phyloP scores from a whole-genome alignment of 2,888 invertebrate species.

The Megamerina dolium region DNA sequence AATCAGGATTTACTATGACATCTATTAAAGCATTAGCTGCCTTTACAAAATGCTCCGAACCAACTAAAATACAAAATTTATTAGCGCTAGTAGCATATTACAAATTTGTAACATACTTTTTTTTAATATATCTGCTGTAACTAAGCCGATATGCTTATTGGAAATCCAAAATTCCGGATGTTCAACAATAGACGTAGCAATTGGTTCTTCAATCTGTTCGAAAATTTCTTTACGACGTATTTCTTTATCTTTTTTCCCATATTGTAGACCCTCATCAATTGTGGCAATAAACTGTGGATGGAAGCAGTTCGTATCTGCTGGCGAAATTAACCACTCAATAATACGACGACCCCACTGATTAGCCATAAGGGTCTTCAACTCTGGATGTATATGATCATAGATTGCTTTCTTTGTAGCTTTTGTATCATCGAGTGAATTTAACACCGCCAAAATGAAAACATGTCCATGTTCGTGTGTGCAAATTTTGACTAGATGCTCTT shows the following conservation, averaged over 20 bases:
- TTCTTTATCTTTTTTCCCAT: slow-evolving; percentile 67
- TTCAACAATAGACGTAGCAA: slow-evolving; percentile 55
- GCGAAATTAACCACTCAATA: slow-evolving; percentile 79
- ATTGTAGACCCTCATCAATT: slow-evolving; percentile 67
- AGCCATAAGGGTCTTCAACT: slow-evolving; percentile 62
- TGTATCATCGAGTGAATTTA: slow-evolving; percentile 90
- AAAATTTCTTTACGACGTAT: slow-evolving; percentile 64
- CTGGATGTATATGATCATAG: slow-evolving; percentile 62
- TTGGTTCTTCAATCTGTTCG: slow-evolving; percentile 57
- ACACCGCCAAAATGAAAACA: slow-evolving; percentile 70
- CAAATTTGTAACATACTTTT: too few species aligned
- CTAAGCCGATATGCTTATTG: slow-evolving; percentile 60
- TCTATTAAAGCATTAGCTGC: slow-evolving; percentile 51
- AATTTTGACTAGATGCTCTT: slow-evolving; percentile 73
- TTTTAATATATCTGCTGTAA: slow-evolving; percentile 66
- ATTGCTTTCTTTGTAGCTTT: slow-evolving; percentile 79
- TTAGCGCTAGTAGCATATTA: too few species aligned
- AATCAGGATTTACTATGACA: slow-evolving; percentile 51
- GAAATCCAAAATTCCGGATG: slow-evolving; percentile 64
- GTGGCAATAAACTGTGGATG: slow-evolving; percentile 72
- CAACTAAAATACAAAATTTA: slow-evolving; percentile 35
- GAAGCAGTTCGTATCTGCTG: slow-evolving; percentile 73
- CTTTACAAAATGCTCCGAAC: slow-evolving; percentile 43
- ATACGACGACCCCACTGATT: slow-evolving; percentile 83
- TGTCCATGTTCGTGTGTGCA: slow-evolving; percentile 85